Percentiles rank a stretch among this genome's conserved stretches.
These are phyloP conservation scores for Mystacides longicornis DNA, from an alignment of 2,888 invertebrate species.

Conservation along the genomic window DNA sequence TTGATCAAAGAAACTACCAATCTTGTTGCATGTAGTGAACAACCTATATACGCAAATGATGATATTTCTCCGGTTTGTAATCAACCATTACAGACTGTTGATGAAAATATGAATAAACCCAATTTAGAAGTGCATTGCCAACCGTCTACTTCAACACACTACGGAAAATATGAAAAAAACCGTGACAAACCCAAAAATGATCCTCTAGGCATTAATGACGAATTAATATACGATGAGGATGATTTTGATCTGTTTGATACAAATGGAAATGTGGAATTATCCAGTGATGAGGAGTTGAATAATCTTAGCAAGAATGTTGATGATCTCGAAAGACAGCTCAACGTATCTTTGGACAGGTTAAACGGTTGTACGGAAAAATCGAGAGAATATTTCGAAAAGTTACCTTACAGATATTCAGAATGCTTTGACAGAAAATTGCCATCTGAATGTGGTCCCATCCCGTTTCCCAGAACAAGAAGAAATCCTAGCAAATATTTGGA, in stretches of 20 bases:
- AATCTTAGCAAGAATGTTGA: slow-evolving; percentile 9
- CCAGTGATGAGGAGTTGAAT: slow-evolving; percentile 12
- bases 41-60: slow-evolving; percentile 8
- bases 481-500: slow-evolving; percentile 52
- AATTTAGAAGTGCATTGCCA: neutral
- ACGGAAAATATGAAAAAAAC: neutral
- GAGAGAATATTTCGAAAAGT: slow-evolving; percentile 16
- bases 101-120: slow-evolving; percentile 15
- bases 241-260: neutral
- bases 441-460: slow-evolving; percentile 7
- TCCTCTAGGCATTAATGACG: slow-evolving; percentile 23
- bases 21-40: slow-evolving; percentile 33
- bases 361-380: slow-evolving; percentile 13
- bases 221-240: slow-evolving; percentile 24
- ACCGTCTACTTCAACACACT: slow-evolving; percentile 6
- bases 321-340: slow-evolving; percentile 17
- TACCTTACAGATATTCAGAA: slow-evolving; percentile 12
- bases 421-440: slow-evolving; percentile 8
- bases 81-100: slow-evolving; percentile 20
- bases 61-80: slow-evolving; percentile 23
- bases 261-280: neutral
- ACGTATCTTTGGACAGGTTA: slow-evolving; percentile 17
- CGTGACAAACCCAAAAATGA: neutral
- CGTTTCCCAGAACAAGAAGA: slow-evolving; percentile 17
- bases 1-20: slow-evolving; percentile 39